Evolutionary conservation across 2,888 invertebrate genomes (phyloP).

Genomic region (Ormyrus pomaceus): DNA sequence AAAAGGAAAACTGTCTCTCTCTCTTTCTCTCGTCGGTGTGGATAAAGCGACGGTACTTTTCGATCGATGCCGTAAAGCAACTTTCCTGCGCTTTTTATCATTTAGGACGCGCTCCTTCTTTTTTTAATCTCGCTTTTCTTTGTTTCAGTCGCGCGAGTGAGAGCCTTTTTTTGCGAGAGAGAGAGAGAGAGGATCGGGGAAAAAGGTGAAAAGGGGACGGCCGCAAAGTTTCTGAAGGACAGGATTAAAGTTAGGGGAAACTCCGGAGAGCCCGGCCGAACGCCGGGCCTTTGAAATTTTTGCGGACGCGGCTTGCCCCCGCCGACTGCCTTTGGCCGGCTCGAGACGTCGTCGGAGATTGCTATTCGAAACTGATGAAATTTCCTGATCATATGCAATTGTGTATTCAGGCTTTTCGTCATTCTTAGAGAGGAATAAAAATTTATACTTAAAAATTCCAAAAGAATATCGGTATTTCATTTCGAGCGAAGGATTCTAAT

Average conservation of each 20-base stretch:
- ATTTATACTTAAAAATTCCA: too few relatives aligned
- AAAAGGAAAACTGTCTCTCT: neutral
- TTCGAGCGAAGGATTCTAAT: too few relatives aligned
- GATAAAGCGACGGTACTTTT: neutral
- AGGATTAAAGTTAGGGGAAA: slow-evolving; percentile 37
- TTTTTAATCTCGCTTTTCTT: slow-evolving; percentile 6
- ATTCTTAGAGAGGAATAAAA: too few relatives aligned
- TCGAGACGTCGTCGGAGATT: slow-evolving; percentile 26
- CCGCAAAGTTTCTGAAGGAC: slow-evolving; percentile 20
- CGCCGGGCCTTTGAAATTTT: slow-evolving; percentile 11
- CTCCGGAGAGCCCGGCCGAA: neutral
- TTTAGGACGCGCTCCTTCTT: too few relatives aligned
- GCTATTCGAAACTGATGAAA: neutral
- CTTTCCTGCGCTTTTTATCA: too few relatives aligned
- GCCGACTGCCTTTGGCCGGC: neutral
- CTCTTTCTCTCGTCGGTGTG: neutral
- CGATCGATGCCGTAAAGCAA: slow-evolving; percentile 36
- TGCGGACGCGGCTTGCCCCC: neutral
- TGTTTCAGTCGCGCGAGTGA: too few relatives aligned
- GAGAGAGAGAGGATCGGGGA: neutral
- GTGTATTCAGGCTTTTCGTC: too few relatives aligned
- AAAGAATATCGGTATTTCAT: too few relatives aligned
- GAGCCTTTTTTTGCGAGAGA: neutral
- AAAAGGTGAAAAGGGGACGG: slow-evolving; percentile 6
- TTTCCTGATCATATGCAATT: too few relatives aligned